Base-by-base conservation (phyloP, 2,113 vertebrate species). In the Coregonus clupeaformis region DNA sequence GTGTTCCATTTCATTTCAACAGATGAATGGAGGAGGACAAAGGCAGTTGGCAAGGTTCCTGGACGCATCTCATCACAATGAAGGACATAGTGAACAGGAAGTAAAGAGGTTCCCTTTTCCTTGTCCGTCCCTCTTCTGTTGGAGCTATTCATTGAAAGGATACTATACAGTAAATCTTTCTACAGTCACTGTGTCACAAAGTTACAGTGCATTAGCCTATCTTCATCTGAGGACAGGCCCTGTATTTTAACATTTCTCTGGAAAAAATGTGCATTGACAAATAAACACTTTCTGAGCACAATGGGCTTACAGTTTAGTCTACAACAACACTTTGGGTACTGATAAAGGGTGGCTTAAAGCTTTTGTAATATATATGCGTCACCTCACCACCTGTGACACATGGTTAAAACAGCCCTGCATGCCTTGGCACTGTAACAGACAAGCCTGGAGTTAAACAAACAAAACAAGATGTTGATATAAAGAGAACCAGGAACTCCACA, bases 381-480 rank as follows among this genome's bases (percentile, higher is more conserved):
- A 42, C 36, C 36, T 42, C 36, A 70, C 32, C 4, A 5, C 60
- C 4, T 49, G 73, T 77, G 69, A 77, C n/a, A 65, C 36, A 12
- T 2, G 27, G 45, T n/a, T 32, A 14, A 32, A n/a, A 49, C 42
- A 27, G 4, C 11, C 47, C 68, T 16, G 45, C 49, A 52, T 3
- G 49, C 49, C 49, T 20, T 42, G 52, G 66, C 49, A 14, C 14
- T 2, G 27, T 42, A 32, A 69, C 32, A 81, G 70, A 7, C 66
- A 69, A 71, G 59, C 24, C 74, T 74, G 49, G 49, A 52, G 49
- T 71, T 27, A 81, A 14, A 29, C 32, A 71, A n/a, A 80, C 74
- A 75, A 81, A 84, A 74, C 55, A 55, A 62, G 71, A 49, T 70
- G 12, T 42, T 45, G 14, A 30, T 16, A 66, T 60, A 84, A 79